These are phyloP conservation scores for Oxyruncus cristatus DNA, from an alignment of 2,113 vertebrate species.

Conservation along the genomic window DNA sequence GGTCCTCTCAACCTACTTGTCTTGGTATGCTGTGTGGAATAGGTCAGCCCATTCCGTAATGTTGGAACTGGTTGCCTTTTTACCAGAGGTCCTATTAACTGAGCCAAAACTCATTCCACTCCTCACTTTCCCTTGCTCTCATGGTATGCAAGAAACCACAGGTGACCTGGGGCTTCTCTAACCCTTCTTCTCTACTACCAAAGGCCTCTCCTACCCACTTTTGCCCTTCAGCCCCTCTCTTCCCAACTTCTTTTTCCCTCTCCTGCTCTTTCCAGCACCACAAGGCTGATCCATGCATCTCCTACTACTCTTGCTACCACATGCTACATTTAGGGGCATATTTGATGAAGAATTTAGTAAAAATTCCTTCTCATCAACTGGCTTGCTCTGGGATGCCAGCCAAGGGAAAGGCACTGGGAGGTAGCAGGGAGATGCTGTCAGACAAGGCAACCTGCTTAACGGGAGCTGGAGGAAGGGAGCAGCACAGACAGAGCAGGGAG, in stretches of 20 bases:
- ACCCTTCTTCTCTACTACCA: not conserved
- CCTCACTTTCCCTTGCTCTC: not conserved
- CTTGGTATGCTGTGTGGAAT: not conserved
- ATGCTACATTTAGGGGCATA: not conserved
- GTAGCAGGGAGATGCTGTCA: not conserved
- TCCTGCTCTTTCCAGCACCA: not conserved
- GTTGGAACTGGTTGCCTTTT: not conserved
- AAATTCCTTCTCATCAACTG: not conserved
- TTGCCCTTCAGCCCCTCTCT: not conserved
- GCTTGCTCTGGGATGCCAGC: not conserved
- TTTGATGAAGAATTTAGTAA: not conserved
- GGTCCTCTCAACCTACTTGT: not conserved
- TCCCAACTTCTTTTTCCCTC: not conserved
- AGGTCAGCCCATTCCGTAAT: not conserved
- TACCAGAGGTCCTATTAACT: not conserved
- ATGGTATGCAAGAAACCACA: not conserved
- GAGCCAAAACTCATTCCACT: not conserved
- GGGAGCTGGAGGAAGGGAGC: not conserved
- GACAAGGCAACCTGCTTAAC: not conserved
- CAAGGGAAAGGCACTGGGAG: not conserved
- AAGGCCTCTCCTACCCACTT: fast-evolving
- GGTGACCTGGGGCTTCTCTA: not conserved
- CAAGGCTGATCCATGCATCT: fast-evolving
- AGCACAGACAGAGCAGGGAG: not conserved
- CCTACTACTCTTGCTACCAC: not conserved